Percentiles rank a stretch among this genome's conserved stretches.
These are phyloP conservation scores for Sphenopsis melanotis DNA, from an alignment of 2,797 vertebrate genomes.

Conservation along the genomic window DNA sequence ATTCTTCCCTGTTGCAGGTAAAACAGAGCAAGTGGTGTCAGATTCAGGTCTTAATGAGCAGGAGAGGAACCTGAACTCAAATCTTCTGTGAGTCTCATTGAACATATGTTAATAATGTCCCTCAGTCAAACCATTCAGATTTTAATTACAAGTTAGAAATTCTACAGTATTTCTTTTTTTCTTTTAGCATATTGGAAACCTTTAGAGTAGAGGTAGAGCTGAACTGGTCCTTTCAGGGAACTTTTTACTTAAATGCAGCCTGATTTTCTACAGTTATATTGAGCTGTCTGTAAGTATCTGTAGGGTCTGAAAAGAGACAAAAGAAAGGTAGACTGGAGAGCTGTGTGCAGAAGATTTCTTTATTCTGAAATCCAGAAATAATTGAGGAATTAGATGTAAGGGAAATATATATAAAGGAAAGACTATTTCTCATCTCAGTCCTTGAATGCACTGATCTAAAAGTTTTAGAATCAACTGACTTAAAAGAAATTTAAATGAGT, in stretches of 20 bases:
- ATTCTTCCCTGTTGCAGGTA: not conserved
- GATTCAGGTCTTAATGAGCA: not conserved
- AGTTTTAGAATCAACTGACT: not conserved
- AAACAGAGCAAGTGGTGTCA: not conserved
- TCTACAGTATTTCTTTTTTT: not conserved
- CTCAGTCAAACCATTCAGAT: not conserved
- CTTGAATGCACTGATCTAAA: not conserved
- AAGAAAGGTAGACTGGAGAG: not conserved
- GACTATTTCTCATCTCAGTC: not conserved
- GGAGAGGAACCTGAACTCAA: not conserved
- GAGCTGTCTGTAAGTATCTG: not conserved
- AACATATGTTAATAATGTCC: not conserved
- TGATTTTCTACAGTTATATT: not conserved
- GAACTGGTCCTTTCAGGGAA: not conserved
- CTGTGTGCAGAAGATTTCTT: not conserved
- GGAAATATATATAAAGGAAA: not conserved
- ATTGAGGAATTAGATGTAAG: not conserved
- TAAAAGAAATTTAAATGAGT: not conserved
- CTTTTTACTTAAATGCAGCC: not conserved
- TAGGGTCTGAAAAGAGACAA: not conserved
- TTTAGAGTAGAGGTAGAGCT: not conserved
- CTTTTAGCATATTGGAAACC: not conserved
- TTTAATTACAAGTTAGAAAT: not conserved
- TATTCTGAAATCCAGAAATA: not conserved
- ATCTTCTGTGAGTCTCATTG: not conserved